Conservation (phyloP, 2,113 vertebrate species). For the Cheirogaleus medius region DNA sequence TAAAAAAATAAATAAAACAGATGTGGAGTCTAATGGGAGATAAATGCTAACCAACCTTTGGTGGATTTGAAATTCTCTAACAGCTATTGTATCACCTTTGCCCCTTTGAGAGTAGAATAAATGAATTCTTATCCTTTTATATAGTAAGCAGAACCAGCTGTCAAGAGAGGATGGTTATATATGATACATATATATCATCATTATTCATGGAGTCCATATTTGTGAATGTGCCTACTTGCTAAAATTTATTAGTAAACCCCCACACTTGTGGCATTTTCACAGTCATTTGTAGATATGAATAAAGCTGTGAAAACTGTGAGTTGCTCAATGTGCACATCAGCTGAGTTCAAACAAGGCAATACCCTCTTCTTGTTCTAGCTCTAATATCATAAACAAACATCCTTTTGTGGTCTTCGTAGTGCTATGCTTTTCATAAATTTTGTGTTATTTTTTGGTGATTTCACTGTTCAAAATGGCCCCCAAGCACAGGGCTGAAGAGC, state of each 20-base stretch:
- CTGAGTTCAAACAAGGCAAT: neutral
- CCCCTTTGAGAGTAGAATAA: neutral
- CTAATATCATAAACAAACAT: neutral
- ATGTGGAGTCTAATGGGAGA: neutral
- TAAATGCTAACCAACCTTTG: neutral
- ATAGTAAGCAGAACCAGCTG: neutral
- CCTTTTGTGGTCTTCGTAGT: neutral
- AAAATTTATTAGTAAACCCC: neutral
- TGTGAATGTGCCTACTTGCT: neutral
- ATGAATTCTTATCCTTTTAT: neutral
- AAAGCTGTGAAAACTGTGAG: neutral
- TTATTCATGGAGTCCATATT: neutral
- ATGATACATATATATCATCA: neutral
- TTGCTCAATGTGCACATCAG: accelerated
- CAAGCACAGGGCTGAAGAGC: neutral
- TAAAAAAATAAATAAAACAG: neutral
- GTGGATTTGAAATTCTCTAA: neutral
- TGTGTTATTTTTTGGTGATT: neutral
- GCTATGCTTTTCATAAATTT: neutral
- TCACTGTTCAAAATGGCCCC: neutral
- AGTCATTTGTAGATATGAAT: neutral
- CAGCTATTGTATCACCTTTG: neutral
- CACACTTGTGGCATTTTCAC: neutral
- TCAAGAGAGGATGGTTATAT: neutral
- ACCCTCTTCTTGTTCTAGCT: neutral